A percentile compares a stretch with the other conserved stretches of the same genome.
Conservation (phyloP, 2,888 invertebrate genomes). For the Brachyopa scutellaris region DNA sequence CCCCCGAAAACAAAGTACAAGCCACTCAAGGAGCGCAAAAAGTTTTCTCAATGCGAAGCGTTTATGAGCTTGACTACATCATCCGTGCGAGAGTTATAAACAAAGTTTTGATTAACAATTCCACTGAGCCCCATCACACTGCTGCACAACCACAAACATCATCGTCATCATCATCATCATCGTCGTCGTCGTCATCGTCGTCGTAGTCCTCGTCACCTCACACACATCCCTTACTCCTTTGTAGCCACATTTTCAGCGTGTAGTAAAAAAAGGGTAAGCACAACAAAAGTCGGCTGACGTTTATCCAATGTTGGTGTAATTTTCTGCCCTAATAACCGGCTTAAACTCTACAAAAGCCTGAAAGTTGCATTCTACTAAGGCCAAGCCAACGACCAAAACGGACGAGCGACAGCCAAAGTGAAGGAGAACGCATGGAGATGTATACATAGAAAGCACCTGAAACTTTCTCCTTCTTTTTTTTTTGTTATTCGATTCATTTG, state of each 20-base stretch:
- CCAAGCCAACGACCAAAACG: conserved; percentile 32
- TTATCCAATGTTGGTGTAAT: conserved; percentile 55
- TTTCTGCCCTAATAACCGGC: conserved; percentile 62
- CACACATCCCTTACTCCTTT: conserved; percentile 53
- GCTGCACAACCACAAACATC: conserved; percentile 14
- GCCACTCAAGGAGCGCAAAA: conserved; percentile 61
- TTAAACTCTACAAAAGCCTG: conserved; percentile 47
- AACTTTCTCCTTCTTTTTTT: too few species aligned
- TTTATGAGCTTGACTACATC: conserved; percentile 54
- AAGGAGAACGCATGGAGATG: conserved; percentile 23
- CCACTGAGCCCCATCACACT: conserved; percentile 7
- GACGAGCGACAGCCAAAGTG: conserved; percentile 41
- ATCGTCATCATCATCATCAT: neutral
- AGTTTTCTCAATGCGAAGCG: conserved; percentile 57
- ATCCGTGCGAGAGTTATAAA: conserved; percentile 54
- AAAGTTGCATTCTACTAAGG: conserved; percentile 35
- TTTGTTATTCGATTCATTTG: conserved; percentile 32
- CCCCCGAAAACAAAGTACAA: conserved; percentile 54
- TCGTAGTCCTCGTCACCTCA: conserved; percentile 58
- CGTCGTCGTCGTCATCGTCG: too few species aligned
- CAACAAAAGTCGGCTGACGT: conserved; percentile 20
- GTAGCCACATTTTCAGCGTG: conserved; percentile 20
- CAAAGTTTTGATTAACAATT: conserved; percentile 65
- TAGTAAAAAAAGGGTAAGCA: conserved; percentile 21
- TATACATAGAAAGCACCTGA: conserved; percentile 54